Base-by-base conservation (phyloP, 2,888 invertebrate genomes). In the Monopis laevigella region DNA sequence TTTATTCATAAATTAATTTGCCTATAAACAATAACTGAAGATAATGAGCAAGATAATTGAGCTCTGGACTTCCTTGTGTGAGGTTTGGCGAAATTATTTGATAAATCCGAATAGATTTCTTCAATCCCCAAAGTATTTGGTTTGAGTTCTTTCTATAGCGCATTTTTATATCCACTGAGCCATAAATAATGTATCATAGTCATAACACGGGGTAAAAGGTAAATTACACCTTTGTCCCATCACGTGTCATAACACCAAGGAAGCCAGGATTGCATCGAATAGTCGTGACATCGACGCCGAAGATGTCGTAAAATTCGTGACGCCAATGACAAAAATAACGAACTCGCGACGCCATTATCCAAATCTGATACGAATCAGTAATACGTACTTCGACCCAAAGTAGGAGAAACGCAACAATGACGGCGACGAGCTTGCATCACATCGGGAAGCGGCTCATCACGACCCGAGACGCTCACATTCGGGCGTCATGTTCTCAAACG, bases 261-360 rank as follows among this genome's bases (percentile, higher is more conserved):
- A 16, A 16, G 32, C 34, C 30, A 46, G 49, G 54, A 52, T 68
- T 69, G 62, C 69, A 55, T 64, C 62, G n/a, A 62, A 50, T 48
- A 58, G 52, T 65, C 67, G 70, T 70, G 71, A 64, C 57, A 50
- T 19, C n/a, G 30, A 11, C 32, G 24, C n/a, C 21, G 49, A 45
- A 51, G 55, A 58, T 58, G 62, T 62, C 53, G 60, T 51, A 57
- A 40, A 58, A 55, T 53, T 60, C 68, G 62, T 65, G 67, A 60
- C 59, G 55, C 51, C 57, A 56, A 58, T 59, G 62, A 63, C 63
- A 63, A 67, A 65, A 65, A 62, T 64, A 63, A 64, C 54, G 62
- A 64, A 57, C 56, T 53, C 50, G 50, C 52, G 51, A 55, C 47
- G 51, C 52, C 54, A 56, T 61, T 57, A 63, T 59, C 59, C 55